phyloP scores from a whole-genome alignment of 2,113 vertebrate species.

The Nycticorax nycticorax region DNA sequence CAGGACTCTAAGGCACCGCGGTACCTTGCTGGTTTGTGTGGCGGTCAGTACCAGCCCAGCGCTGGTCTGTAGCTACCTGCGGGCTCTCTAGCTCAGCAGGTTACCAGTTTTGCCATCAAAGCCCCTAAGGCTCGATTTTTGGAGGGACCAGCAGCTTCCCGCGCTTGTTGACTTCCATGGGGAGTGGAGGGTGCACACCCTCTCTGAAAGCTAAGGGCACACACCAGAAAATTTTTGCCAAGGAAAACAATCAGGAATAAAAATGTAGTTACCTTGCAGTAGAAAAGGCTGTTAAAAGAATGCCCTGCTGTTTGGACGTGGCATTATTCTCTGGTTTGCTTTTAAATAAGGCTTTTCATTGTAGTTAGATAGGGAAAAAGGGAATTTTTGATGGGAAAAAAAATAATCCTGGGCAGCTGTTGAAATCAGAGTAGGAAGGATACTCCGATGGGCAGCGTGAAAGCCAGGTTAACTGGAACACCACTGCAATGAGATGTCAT shows the following conservation, averaged over 20 bases:
- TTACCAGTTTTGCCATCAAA: not conserved
- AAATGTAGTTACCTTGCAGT: not conserved
- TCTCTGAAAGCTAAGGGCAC: not conserved
- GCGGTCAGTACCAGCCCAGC: not conserved
- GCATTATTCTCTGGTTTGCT: not conserved
- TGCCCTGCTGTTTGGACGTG: not conserved
- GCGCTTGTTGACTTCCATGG: not conserved
- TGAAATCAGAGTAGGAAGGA: not conserved
- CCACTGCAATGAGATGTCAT: not conserved
- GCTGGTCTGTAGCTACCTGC: not conserved
- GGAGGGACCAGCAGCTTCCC: not conserved
- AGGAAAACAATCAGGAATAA: not conserved
- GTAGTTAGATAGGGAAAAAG: not conserved
- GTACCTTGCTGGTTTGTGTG: not conserved
- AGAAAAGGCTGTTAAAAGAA: not conserved
- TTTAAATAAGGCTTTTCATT: not conserved
- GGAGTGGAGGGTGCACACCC: not conserved
- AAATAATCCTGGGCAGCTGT: not conserved
- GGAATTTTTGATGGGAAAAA: not conserved
- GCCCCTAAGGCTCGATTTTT: not conserved
- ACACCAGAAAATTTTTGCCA: not conserved
- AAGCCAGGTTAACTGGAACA: not conserved
- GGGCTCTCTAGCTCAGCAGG: not conserved
- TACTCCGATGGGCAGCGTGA: not conserved
- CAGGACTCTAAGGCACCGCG: not conserved